phyloP scores from a whole-genome alignment of 2,888 invertebrate species.

The Drosophila atripex region DNA sequence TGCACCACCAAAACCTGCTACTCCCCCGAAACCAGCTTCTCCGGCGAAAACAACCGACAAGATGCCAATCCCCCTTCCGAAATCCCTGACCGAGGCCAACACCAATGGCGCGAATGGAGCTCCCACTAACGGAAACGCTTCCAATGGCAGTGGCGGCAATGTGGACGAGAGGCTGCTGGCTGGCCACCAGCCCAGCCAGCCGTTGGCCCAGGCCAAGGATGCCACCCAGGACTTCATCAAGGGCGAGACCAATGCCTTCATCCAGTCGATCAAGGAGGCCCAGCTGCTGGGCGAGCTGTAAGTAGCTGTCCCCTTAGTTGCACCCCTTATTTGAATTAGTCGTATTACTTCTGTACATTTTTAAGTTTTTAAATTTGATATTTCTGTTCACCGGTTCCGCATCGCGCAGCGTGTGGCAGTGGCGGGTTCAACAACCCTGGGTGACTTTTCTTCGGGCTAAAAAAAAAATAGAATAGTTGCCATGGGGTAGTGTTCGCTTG shows the following conservation, averaged over 20 bases:
- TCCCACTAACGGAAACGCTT: conserved; percentile 5
- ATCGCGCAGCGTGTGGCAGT: conserved; percentile 20
- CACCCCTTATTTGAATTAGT: conserved; percentile 12
- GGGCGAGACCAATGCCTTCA: conserved; percentile 74
- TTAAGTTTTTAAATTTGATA: conserved; percentile 55
- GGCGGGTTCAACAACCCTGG: conserved; percentile 60
- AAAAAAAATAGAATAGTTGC: conserved; percentile 61
- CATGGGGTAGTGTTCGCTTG: conserved; percentile 57
- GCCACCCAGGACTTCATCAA: conserved; percentile 81
- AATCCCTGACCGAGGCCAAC: conserved; percentile 46
- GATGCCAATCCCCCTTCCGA: conserved; percentile 69
- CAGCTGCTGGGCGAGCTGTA: conserved; percentile 68
- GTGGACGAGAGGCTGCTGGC: conserved; percentile 75
- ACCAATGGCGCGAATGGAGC: conserved; percentile 55
- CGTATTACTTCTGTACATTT: conserved; percentile 40
- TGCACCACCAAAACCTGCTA: conserved; percentile 47
- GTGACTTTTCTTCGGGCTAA: conserved; percentile 67
- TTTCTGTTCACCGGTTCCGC: conserved; percentile 45
- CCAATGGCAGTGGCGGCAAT: conserved; percentile 32
- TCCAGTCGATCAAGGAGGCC: conserved; percentile 71
- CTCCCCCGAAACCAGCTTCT: conserved; percentile 44
- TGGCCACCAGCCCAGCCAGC: conserved; percentile 64
- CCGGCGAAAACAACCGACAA: conserved; percentile 50
- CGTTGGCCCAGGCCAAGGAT: conserved; percentile 78
- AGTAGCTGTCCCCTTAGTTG: conserved; percentile 37